phyloP scores from a whole-genome alignment of 2,113 vertebrate genomes.

The Pollachius pollachius region DNA sequence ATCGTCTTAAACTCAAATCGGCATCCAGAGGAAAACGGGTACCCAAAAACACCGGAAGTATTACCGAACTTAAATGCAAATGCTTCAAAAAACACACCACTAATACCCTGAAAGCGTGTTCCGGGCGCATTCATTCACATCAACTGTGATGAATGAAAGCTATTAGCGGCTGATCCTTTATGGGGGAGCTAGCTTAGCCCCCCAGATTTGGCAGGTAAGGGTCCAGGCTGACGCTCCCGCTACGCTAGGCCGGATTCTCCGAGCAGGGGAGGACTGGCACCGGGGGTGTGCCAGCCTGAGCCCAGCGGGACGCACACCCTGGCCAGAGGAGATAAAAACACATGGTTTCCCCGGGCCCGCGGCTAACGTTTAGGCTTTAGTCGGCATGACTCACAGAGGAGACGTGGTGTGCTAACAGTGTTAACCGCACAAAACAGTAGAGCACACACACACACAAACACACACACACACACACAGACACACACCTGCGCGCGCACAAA shows the following conservation, averaged over 20 bases:
- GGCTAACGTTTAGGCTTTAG: too few relatives aligned
- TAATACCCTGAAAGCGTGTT: not conserved
- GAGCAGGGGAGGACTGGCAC: conserved; percentile 30
- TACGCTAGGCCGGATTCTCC: conserved; percentile 38
- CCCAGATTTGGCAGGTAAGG: conserved; percentile 50
- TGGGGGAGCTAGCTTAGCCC: conserved; percentile 35
- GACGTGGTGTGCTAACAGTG: too few relatives aligned
- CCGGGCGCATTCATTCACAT: conserved; percentile 36
- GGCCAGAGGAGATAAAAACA: too few relatives aligned
- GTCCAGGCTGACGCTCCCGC: conserved; percentile 18
- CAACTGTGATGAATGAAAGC: conserved; percentile 53
- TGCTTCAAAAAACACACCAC: not conserved
- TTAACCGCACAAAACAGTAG: too few relatives aligned
- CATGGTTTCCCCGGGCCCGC: too few relatives aligned
- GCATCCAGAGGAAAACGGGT: not conserved
- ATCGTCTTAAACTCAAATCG: not conserved
- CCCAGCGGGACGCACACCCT: not conserved
- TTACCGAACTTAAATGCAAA: not conserved
- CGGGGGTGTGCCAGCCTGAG: conserved; percentile 10
- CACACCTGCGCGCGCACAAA: too few relatives aligned
- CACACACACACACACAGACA: too few relatives aligned
- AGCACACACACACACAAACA: too few relatives aligned
- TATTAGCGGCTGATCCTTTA: conserved; percentile 51
- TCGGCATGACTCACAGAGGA: too few relatives aligned
- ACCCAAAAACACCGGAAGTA: too few relatives aligned